A percentile compares a stretch with the other conserved stretches of the same genome.
Evolutionary conservation across 1,140 invertebrate species (phyloP).

Genomic region (Pseudachorutes palmiensis): DNA sequence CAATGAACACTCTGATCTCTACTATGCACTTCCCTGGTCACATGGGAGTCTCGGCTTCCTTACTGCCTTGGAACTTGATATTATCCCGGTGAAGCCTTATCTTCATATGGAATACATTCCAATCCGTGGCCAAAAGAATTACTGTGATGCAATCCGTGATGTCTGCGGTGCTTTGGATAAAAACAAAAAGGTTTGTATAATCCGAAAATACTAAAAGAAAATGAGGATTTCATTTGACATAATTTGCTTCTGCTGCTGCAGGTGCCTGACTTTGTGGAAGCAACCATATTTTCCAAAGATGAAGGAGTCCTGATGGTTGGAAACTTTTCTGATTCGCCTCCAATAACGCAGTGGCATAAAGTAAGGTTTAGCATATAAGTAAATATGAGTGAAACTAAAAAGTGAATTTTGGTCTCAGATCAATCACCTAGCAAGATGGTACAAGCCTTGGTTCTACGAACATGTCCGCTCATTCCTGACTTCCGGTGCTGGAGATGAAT

Average conservation of each 20-base stretch:
- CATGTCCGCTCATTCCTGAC: slow-evolving; percentile 50
- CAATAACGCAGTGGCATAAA: slow-evolving; percentile 33
- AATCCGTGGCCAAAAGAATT: slow-evolving; percentile 46
- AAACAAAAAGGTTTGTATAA: slow-evolving; percentile 35
- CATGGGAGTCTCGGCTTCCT: slow-evolving; percentile 52
- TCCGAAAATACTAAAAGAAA: not conserved
- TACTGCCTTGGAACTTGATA: slow-evolving; percentile 47
- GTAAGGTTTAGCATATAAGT: slow-evolving; percentile 11
- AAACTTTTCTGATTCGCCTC: slow-evolving; percentile 45
- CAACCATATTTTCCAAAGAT: slow-evolving; percentile 48
- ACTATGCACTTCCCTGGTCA: slow-evolving; percentile 48
- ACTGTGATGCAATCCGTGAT: slow-evolving; percentile 48
- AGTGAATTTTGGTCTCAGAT: slow-evolving; percentile 41
- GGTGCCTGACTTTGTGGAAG: slow-evolving; percentile 49
- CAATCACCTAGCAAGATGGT: slow-evolving; percentile 48
- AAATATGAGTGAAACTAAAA: slow-evolving; percentile 28
- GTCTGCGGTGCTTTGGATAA: slow-evolving; percentile 46
- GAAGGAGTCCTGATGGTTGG: slow-evolving; percentile 51
- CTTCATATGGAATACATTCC: slow-evolving; percentile 51
- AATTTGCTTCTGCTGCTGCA: slow-evolving; percentile 18
- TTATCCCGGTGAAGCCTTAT: slow-evolving; percentile 48
- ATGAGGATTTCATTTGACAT: no score
- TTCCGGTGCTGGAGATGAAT: slow-evolving; percentile 46
- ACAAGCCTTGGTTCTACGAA: slow-evolving; percentile 59
- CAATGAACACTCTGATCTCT: slow-evolving; percentile 49